These are phyloP conservation scores for Alosa alosa DNA, from an alignment of 2,113 vertebrate species.

Conservation along the genomic window DNA sequence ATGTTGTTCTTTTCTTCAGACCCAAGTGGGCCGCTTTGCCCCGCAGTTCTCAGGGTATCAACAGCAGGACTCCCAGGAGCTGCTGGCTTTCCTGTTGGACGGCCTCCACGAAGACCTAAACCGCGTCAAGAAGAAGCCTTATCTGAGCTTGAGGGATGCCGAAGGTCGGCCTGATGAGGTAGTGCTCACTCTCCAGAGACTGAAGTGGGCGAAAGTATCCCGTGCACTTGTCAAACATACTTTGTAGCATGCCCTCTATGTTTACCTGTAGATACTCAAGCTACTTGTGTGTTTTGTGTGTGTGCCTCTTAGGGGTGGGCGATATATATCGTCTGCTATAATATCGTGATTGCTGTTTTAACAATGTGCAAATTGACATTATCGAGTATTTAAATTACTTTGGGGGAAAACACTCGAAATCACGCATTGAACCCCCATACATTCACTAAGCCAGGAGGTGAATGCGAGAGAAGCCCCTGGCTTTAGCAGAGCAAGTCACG, in stretches of 20 bases:
- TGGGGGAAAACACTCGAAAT: too few relatives aligned
- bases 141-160: slow-evolving; percentile 88
- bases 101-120: slow-evolving; percentile 97
- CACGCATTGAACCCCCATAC: too few relatives aligned
- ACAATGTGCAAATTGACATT: too few relatives aligned
- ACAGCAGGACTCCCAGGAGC: slow-evolving; percentile 96
- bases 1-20: slow-evolving; percentile 66
- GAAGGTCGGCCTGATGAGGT: slow-evolving; percentile 91
- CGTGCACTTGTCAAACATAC: not conserved
- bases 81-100: slow-evolving; percentile 91
- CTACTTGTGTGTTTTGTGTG: not conserved
- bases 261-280: not conserved
- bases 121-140: slow-evolving; percentile 96
- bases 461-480: too few relatives aligned
- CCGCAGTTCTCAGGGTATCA: slow-evolving; percentile 98
- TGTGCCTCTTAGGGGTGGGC: too few relatives aligned
- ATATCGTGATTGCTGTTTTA: too few relatives aligned
- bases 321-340: too few relatives aligned
- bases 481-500: too few relatives aligned
- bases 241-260: not conserved
- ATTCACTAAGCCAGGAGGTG: too few relatives aligned
- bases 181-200: slow-evolving; percentile 22
- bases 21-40: slow-evolving; percentile 94
- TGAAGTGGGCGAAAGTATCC: not conserved
- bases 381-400: too few relatives aligned